A percentile compares a stretch with the other conserved stretches of the same genome.
phyloP scores from a whole-genome alignment of 2,113 vertebrate species.

The Accipiter cooperii region DNA sequence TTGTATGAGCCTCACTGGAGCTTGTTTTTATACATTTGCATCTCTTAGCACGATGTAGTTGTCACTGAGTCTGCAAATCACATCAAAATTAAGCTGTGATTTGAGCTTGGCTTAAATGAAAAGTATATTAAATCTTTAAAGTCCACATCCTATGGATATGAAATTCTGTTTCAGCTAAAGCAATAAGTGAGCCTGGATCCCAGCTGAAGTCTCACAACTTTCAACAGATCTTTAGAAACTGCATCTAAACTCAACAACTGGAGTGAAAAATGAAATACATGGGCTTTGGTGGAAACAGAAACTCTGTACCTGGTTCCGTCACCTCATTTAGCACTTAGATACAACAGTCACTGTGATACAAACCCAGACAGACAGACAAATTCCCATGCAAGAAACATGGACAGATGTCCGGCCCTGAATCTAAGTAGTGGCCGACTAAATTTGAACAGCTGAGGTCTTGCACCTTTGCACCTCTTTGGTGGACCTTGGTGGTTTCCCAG shows the following conservation, averaged over 20 bases:
- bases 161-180: background rate
- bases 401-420: background rate
- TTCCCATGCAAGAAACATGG: background rate
- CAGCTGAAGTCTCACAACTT: background rate
- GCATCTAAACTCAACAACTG: background rate
- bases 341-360: background rate
- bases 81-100: slow-evolving; percentile 8
- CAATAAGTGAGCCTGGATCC: background rate
- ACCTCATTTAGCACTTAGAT: background rate
- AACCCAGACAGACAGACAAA: background rate
- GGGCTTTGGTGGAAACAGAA: background rate
- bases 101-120: slow-evolving; percentile 10
- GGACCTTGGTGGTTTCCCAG: background rate
- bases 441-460: background rate
- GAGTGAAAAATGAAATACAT: background rate
- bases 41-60: background rate
- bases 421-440: background rate
- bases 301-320: background rate
- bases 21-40: background rate
- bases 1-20: background rate
- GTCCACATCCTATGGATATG: background rate
- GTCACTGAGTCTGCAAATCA: background rate
- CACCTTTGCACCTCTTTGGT: background rate
- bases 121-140: background rate
- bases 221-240: background rate